A percentile compares a stretch with the other conserved stretches of the same genome.
Conservation (phyloP, 1,140 invertebrate species). For the Brachionus calyciflorus region DNA sequence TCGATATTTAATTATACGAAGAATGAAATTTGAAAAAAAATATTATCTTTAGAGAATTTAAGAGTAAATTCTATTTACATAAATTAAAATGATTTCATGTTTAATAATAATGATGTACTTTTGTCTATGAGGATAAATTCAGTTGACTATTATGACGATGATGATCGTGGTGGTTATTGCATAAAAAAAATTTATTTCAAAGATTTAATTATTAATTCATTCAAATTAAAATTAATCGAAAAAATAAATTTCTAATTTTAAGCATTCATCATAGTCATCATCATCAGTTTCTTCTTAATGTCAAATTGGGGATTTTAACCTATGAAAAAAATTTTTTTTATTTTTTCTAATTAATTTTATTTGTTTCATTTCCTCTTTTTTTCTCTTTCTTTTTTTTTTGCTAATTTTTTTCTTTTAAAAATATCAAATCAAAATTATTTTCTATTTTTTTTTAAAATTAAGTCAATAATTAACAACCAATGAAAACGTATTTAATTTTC, state of each 20-base stretch:
- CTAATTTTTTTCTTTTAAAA: too few relatives aligned
- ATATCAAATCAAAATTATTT: conserved; percentile 1
- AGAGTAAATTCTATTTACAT: conserved; percentile 23
- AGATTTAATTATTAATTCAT: conserved; percentile 4
- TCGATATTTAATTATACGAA: conserved; percentile 35
- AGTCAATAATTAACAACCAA: background rate
- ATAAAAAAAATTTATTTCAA: background rate
- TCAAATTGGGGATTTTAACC: conserved; percentile 24
- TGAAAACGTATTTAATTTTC: background rate
- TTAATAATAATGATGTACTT: conserved; percentile 33
- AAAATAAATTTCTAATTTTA: too few relatives aligned
- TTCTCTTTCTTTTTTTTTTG: too few relatives aligned
- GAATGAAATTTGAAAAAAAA: conserved; percentile 14
- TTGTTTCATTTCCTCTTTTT: background rate
- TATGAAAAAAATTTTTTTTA: conserved; percentile 39
- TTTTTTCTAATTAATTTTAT: conserved; percentile 33
- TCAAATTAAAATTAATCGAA: background rate
- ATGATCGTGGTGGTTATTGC: background rate
- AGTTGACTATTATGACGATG: background rate
- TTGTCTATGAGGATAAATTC: conserved; percentile 1
- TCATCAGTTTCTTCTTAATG: background rate
- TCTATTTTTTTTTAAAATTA: conserved; percentile 11
- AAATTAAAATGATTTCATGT: conserved; percentile 39
- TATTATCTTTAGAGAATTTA: conserved; percentile 12
- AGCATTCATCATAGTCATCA: too few relatives aligned